Conservation (phyloP, 2,797 vertebrate species). For the Neoniphon sammara region DNA sequence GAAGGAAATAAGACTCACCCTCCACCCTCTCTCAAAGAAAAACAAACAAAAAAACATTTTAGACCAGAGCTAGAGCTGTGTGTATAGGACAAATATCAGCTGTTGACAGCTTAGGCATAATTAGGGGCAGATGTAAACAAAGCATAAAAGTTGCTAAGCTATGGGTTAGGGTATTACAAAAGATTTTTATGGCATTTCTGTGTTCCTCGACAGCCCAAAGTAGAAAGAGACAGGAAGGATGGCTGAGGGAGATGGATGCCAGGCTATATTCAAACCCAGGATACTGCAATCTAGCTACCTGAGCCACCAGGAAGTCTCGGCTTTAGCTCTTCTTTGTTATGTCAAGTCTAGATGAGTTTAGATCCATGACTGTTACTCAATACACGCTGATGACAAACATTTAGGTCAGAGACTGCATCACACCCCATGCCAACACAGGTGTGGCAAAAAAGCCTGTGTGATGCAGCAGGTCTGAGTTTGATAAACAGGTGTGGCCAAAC, state of each 20-base stretch:
- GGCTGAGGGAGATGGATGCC: background rate
- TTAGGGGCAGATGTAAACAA: too few species aligned
- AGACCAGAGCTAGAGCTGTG: conserved; percentile 7
- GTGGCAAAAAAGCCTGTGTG: conserved; percentile 8
- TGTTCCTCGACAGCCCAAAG: too few species aligned
- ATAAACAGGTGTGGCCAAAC: conserved; percentile 47
- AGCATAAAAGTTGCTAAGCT: too few species aligned
- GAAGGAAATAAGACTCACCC: background rate
- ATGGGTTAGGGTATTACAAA: too few species aligned
- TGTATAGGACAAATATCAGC: background rate
- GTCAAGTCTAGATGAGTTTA: conserved; percentile 4
- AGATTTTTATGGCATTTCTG: too few species aligned
- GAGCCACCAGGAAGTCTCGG: background rate
- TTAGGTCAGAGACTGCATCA: conserved; percentile 20
- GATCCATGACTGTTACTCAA: background rate
- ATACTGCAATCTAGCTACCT: background rate
- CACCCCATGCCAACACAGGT: conserved; percentile 40
- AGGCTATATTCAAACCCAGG: background rate
- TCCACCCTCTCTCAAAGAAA: background rate
- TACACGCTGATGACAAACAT: conserved; percentile 24
- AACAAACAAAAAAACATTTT: background rate
- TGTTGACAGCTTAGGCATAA: too few species aligned
- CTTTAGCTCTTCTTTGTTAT: conserved; percentile 5
- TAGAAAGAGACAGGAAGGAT: background rate
- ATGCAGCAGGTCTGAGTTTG: conserved; percentile 10